These are phyloP conservation scores for Halisarca cf. caerulea DNA, from an alignment of 37 sponge, comb jelly and placozoan genomes.

Conservation along the genomic window DNA sequence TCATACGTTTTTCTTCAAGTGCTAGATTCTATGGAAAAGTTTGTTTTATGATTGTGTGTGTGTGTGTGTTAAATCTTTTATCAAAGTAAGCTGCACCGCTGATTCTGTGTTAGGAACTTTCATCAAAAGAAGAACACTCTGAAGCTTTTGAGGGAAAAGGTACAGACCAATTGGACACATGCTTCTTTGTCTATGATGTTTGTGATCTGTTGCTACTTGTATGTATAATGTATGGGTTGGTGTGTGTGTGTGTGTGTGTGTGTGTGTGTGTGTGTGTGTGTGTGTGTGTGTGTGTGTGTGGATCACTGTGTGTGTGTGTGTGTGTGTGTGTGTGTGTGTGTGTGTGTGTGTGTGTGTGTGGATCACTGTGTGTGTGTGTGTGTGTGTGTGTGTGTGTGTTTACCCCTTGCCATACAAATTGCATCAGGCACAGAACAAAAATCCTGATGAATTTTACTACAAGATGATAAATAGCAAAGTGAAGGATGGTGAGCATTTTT, in stretches of 20 bases:
- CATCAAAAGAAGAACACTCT: constrained; percentile 69
- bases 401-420: neutral
- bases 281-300: constrained; percentile 19
- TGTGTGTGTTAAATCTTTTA: neutral
- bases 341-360: no score
- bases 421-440: constrained; percentile 81
- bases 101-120: constrained; percentile 49
- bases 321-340: no score
- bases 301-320: no score
- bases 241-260: constrained; percentile 28
- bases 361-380: no score
- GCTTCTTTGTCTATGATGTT: constrained; percentile 44
- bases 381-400: constrained; percentile 3
- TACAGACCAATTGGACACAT: neutral
- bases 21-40: no score
- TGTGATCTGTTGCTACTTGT: constrained; percentile 79
- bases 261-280: neutral
- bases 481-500: constrained; percentile 70
- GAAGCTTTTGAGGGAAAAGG: constrained; percentile 82
- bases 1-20: no score
- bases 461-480: constrained; percentile 77
- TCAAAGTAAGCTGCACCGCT: neutral
- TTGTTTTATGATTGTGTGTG: no score
- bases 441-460: constrained; percentile 94
- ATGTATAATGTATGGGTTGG: no score